A percentile compares a stretch with the other conserved stretches of the same genome.
Conservation (phyloP, 1,140 invertebrate genomes). For the Lepidurus couesii region DNA sequence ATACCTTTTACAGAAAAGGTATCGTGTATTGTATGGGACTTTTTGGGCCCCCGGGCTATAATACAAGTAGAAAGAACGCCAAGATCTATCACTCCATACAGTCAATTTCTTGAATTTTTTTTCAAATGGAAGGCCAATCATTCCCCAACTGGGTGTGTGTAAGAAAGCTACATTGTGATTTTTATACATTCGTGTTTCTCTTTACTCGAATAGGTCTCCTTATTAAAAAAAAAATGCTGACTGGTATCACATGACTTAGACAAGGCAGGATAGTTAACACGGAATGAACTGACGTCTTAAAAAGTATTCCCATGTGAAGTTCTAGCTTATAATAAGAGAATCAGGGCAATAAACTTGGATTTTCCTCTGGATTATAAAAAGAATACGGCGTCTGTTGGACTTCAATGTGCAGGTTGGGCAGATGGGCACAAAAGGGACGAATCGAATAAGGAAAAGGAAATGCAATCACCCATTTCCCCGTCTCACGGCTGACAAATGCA, state of each 20-base stretch:
- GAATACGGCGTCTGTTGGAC: not conserved
- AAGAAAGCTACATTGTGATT: not conserved
- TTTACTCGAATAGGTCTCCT: not conserved
- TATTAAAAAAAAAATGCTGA: not conserved
- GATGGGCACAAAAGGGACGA: not conserved
- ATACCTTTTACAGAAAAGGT: not conserved
- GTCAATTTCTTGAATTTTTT: not conserved
- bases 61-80: not conserved
- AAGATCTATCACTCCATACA: not conserved
- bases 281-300: not conserved
- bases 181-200: not conserved
- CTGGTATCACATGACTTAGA: conserved; percentile 15
- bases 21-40: not conserved
- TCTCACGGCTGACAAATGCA: not conserved
- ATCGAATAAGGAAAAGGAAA: not conserved
- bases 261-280: conserved; percentile 4
- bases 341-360: not conserved
- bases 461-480: not conserved
- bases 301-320: not conserved
- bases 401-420: not conserved
- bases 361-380: not conserved
- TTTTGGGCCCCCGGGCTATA: not conserved
- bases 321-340: not conserved
- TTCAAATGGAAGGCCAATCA: no score
- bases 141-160: no score